Evolutionary conservation across 2,113 vertebrate species (phyloP).

Genomic region (Vombatus ursinus): DNA sequence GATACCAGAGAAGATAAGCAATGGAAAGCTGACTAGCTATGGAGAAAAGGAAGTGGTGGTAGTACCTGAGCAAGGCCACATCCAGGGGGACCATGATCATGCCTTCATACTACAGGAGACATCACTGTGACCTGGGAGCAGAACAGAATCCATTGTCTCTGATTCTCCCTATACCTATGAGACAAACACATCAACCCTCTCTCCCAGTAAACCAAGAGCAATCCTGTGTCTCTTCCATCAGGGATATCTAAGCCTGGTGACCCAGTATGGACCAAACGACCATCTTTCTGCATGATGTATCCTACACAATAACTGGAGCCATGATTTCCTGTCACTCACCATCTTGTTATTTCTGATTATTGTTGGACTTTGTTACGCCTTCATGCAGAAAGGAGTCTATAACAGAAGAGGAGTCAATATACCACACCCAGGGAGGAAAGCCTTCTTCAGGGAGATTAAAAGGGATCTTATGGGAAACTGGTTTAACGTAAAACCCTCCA

Average conservation of each 20-base stretch:
- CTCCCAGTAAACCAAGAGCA: not conserved
- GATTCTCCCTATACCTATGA: not conserved
- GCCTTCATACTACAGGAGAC: slow-evolving; percentile 86
- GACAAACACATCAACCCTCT: not conserved
- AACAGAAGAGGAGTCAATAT: not conserved
- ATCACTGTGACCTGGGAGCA: slow-evolving; percentile 80
- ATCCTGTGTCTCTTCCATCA: not conserved
- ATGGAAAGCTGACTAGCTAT: slow-evolving; percentile 74
- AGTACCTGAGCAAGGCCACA: slow-evolving; percentile 60
- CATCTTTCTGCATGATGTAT: not conserved
- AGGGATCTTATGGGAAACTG: not conserved
- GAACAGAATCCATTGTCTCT: not conserved
- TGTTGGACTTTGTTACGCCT: not conserved
- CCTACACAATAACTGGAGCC: not conserved
- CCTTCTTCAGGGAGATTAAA: not conserved
- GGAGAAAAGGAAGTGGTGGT: slow-evolving; percentile 68
- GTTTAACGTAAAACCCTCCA: not conserved
- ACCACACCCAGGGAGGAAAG: not conserved
- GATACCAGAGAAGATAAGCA: slow-evolving; percentile 81
- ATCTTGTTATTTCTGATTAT: slow-evolving; percentile 2
- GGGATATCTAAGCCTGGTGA: not conserved
- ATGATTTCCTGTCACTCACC: not conserved
- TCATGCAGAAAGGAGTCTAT: not conserved
- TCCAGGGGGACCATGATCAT: slow-evolving; percentile 57
- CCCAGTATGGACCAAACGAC: slow-evolving; percentile 2